These are phyloP conservation scores for Calameuta filiformis DNA, from an alignment of 2,888 invertebrate species.

Conservation along the genomic window DNA sequence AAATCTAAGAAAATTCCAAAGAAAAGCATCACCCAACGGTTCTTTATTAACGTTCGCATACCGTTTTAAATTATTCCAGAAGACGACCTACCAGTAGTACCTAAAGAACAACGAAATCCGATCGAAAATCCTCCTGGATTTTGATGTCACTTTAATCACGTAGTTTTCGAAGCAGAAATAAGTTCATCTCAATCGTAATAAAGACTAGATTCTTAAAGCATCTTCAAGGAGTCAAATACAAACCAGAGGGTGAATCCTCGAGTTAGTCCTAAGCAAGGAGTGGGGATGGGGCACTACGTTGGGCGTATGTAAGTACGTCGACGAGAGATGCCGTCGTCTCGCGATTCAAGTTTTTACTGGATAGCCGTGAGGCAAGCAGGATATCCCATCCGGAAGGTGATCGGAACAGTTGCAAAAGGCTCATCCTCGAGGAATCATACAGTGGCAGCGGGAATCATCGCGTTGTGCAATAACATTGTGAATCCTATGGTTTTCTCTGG, in stretches of 20 bases:
- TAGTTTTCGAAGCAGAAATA: not conserved
- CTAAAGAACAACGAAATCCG: not conserved
- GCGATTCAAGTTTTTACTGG: slow-evolving; percentile 38
- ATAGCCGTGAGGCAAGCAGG: slow-evolving; percentile 23
- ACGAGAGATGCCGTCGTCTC: slow-evolving; percentile 45
- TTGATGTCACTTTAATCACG: not conserved
- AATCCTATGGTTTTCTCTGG: slow-evolving; percentile 2
- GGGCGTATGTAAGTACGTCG: slow-evolving; percentile 36
- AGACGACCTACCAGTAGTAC: not conserved
- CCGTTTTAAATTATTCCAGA: not conserved
- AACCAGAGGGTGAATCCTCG: slow-evolving; percentile 8
- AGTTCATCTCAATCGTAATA: not conserved
- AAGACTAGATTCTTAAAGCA: not conserved
- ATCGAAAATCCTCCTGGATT: not conserved
- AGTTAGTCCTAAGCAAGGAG: slow-evolving; percentile 2
- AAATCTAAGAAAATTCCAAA: not conserved
- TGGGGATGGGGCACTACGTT: slow-evolving; percentile 22
- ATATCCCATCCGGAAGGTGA: slow-evolving; percentile 11
- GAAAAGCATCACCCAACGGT: not conserved
- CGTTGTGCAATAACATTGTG: not conserved
- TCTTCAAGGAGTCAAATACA: not conserved
- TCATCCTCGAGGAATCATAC: not conserved
- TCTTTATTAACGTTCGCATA: not conserved
- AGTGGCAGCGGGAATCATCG: not conserved
- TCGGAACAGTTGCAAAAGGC: not conserved